Evolutionary conservation across 2,888 invertebrate species (phyloP).

Genomic region (Pristionchus japonicus): DNA sequence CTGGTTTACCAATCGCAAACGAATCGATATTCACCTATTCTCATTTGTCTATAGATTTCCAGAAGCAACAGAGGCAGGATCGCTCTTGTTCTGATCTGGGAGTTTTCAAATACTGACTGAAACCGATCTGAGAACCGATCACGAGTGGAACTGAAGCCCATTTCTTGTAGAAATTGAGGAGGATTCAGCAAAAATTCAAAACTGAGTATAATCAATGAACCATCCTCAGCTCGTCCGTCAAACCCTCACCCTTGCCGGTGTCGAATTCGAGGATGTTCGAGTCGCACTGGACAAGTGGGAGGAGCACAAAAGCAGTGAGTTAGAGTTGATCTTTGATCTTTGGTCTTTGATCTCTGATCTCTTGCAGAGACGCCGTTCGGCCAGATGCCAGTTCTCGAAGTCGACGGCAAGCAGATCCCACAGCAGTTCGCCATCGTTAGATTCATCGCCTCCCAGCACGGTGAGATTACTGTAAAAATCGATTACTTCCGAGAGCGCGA

Average conservation of each 20-base stretch:
- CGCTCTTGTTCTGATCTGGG: no score
- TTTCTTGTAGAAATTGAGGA: no score
- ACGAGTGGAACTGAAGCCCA: background rate
- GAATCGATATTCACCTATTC: background rate
- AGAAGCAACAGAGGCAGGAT: no score
- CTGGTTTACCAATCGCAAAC: background rate
- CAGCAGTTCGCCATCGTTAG: slow-evolving; percentile 15
- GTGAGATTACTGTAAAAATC: no score
- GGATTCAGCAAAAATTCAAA: background rate
- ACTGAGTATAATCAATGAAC: background rate
- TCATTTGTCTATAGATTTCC: no score
- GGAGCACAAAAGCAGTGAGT: slow-evolving; percentile 58
- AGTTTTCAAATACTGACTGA: no score
- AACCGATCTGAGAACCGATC: no score
- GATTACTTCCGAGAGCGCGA: no score
- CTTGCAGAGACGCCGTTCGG: slow-evolving; percentile 35
- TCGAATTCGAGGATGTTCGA: slow-evolving; percentile 61
- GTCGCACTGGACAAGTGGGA: slow-evolving; percentile 58
- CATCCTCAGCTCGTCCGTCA: slow-evolving; percentile 2
- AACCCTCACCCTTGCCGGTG: slow-evolving; percentile 54
- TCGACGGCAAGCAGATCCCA: slow-evolving; percentile 6
- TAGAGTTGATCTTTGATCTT: slow-evolving; percentile 46
- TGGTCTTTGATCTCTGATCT: background rate
- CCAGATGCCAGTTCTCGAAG: slow-evolving; percentile 29
- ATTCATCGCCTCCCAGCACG: slow-evolving; percentile 4